Evolutionary conservation across 2,797 vertebrate genomes (phyloP), one percentile per base, ranked within the genome.

Genomic region (Simalia tracyae): DNA sequence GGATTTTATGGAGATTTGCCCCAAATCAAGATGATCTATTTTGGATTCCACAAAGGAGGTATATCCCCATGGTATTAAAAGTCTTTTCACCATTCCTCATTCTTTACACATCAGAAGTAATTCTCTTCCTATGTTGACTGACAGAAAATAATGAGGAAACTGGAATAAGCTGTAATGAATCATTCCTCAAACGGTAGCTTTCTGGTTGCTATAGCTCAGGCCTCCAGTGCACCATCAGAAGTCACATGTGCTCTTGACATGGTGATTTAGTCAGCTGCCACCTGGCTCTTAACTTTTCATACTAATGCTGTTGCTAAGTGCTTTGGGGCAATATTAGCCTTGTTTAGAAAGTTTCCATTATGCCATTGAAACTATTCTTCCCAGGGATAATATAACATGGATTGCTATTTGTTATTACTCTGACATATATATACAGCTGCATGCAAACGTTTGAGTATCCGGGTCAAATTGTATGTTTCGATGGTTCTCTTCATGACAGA

Each of bases 221-320:
- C 59, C 46, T 64, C 66, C 72, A 92, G 54, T 59, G 90, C 36
- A 66, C n/a, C 84, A 22, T 46, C 92, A 92, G 66, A 90, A 63
- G 92, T 90, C 59, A 87, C 92, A 92, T 84, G 85, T 90, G 92
- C n/a, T 87, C 68, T 90, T 92, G 92, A 92, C 89, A 81, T 54
- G 57, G 85, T 81, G 85, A 90, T 92, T 92, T 90, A 90, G 46
- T 63, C 68, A 46, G 64, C 46, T 36, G 24, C 26, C 15, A n/a
- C 31, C 72, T 11, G 87, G 66, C 28, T 54, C 89, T 90, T 92
- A 81, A 81, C 85, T 64, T 68, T 87, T 87, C 46, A 64, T 87
- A 81, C 57, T 90, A 90, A 68, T 15, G 19, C 68, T 24, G 92
- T 92, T 92, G 89, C 89, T 90, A 90, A 90, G 92, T 90, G 92